Percentiles rank a stretch among this genome's conserved stretches.
These are phyloP conservation scores for Galaxias olidus DNA, from an alignment of 2,797 vertebrate genomes.

Conservation along the genomic window DNA sequence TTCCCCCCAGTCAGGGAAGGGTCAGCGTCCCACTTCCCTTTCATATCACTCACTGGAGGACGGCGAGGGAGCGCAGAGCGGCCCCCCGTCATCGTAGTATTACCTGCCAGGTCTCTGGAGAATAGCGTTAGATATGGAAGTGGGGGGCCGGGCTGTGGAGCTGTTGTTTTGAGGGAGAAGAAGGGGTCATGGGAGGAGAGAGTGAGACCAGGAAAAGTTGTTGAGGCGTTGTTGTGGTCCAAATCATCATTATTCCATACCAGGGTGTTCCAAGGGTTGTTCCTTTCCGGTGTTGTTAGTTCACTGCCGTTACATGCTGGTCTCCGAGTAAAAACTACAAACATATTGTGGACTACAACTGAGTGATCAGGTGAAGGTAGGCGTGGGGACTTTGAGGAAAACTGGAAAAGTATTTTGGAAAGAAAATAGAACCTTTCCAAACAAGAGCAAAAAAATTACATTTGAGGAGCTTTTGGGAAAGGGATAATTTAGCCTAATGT, in stretches of 20 bases:
- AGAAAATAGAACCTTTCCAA: slow-evolving; percentile 45
- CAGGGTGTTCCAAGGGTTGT: too few relatives aligned
- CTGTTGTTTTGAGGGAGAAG: slow-evolving; percentile 41
- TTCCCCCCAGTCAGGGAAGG: slow-evolving; percentile 73
- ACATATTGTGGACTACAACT: too few relatives aligned
- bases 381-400: too few relatives aligned
- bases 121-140: background rate
- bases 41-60: slow-evolving; percentile 71
- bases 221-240: slow-evolving; percentile 12
- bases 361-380: too few relatives aligned
- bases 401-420: slow-evolving; percentile 34
- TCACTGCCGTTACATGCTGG: too few relatives aligned
- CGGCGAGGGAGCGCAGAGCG: slow-evolving; percentile 51
- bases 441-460: slow-evolving; percentile 47
- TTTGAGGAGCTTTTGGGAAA: slow-evolving; percentile 52
- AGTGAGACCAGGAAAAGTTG: slow-evolving; percentile 25
- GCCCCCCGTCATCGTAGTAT: slow-evolving; percentile 60
- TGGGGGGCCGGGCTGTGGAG: slow-evolving; percentile 34
- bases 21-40: slow-evolving; percentile 71
- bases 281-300: too few relatives aligned
- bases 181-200: slow-evolving; percentile 46
- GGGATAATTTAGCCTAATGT: slow-evolving; percentile 44
- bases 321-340: too few relatives aligned
- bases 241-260: slow-evolving; percentile 55
- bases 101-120: slow-evolving; percentile 46